Evolutionary conservation across 2,888 invertebrate genomes (phyloP).

Genomic region (Dorcus hopei): DNA sequence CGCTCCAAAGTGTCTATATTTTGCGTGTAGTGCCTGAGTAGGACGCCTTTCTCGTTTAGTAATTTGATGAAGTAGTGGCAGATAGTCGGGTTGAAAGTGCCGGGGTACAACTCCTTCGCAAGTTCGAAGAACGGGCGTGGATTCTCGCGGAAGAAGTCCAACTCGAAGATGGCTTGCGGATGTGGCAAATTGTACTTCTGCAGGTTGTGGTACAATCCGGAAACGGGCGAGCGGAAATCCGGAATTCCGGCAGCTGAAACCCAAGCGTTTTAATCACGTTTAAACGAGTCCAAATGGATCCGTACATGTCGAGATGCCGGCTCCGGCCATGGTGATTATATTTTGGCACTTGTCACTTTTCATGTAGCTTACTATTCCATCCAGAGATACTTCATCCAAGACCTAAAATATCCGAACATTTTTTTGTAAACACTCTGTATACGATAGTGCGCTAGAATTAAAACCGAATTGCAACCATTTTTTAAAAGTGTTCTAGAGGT

Average conservation of each 20-base stretch:
- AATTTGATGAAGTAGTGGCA: constrained; percentile 89
- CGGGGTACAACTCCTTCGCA: constrained; percentile 87
- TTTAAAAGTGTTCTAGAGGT: too few relatives aligned
- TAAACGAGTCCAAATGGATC: background rate
- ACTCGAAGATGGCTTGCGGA: constrained; percentile 90
- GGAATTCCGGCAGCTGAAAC: constrained; percentile 89
- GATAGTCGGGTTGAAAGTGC: constrained; percentile 81
- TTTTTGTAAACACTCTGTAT: too few relatives aligned
- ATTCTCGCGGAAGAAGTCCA: constrained; percentile 81
- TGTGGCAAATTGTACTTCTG: constrained; percentile 87
- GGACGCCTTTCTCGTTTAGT: constrained; percentile 75
- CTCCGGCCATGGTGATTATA: constrained; percentile 91
- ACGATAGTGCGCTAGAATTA: too few relatives aligned
- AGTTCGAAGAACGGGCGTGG: constrained; percentile 91
- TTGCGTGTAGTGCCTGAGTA: constrained; percentile 78
- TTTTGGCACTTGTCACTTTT: constrained; percentile 74
- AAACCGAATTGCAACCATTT: too few relatives aligned
- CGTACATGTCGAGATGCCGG: constrained; percentile 95
- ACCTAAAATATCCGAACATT: constrained; percentile 51
- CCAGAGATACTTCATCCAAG: constrained; percentile 67
- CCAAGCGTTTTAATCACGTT: background rate
- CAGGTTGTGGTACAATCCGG: constrained; percentile 88
- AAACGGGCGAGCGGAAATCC: constrained; percentile 90
- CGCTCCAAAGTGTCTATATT: constrained; percentile 94
- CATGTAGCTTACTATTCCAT: constrained; percentile 78